Conservation (phyloP, 2,888 invertebrate species). For the Trypoxylon attenuatum region DNA sequence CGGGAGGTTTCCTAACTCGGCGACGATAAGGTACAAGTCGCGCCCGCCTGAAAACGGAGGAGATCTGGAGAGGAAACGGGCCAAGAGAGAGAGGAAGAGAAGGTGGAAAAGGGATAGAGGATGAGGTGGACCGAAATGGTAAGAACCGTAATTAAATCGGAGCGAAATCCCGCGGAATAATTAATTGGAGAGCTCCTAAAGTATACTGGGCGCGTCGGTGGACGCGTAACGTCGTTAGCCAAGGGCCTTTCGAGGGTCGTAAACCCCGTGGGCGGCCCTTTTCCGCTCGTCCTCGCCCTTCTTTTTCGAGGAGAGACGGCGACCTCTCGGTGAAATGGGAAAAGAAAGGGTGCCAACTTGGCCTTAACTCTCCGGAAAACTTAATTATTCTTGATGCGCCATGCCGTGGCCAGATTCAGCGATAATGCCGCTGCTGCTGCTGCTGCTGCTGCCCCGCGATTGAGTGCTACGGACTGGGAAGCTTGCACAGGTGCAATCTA, state of each 20-base stretch:
- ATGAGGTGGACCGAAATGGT: conserved; percentile 49
- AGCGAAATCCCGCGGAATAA: conserved; percentile 70
- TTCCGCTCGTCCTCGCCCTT: conserved; percentile 47
- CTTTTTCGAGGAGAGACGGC: conserved; percentile 39
- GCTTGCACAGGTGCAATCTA: no score
- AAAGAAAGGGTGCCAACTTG: conserved; percentile 58
- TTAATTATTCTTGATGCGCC: conserved; percentile 50
- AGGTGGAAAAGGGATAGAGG: conserved; percentile 24
- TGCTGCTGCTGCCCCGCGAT: conserved; percentile 23
- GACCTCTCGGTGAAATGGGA: conserved; percentile 48
- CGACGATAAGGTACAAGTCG: not conserved
- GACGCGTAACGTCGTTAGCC: conserved; percentile 67
- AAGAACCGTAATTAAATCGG: conserved; percentile 70
- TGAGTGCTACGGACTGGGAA: no score
- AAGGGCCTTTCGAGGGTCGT: conserved; percentile 59
- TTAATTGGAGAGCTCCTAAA: conserved; percentile 68
- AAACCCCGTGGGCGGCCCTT: conserved; percentile 54
- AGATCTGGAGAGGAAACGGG: conserved; percentile 25
- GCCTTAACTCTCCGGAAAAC: conserved; percentile 49
- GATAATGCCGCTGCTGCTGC: not conserved
- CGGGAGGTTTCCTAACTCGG: no score
- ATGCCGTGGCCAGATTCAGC: conserved; percentile 14
- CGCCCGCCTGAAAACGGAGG: conserved; percentile 16
- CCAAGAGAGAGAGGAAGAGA: conserved; percentile 15
- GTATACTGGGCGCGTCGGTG: conserved; percentile 66